These are phyloP conservation scores for Eudemis profundana DNA, from an alignment of 2,888 invertebrate genomes.

Conservation along the genomic window DNA sequence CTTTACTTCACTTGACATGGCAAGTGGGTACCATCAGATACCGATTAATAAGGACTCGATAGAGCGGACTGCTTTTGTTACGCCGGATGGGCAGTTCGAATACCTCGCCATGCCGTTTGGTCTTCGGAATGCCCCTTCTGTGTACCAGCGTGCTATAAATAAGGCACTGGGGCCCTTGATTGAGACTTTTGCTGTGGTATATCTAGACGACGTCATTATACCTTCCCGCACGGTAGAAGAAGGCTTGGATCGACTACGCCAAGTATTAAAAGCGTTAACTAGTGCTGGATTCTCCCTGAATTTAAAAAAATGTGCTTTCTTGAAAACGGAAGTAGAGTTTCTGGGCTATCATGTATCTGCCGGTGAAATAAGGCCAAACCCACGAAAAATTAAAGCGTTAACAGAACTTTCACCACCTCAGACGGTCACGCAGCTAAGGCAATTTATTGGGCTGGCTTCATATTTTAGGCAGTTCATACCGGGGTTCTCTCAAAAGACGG, in stretches of 20 bases:
- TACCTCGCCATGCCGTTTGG: too few species aligned
- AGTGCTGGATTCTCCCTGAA: constrained; percentile 4
- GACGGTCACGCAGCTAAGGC: constrained; percentile 46
- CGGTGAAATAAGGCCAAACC: constrained; percentile 49
- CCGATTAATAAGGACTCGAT: too few species aligned
- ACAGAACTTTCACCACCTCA: constrained; percentile 43
- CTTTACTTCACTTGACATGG: too few species aligned
- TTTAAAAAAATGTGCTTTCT: too few species aligned
- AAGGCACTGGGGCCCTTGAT: neutral
- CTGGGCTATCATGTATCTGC: constrained; percentile 46
- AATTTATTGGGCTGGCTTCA: constrained; percentile 49
- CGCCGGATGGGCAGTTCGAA: too few species aligned
- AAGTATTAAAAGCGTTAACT: neutral
- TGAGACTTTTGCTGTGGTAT: constrained; percentile 5
- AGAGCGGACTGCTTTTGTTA: too few species aligned
- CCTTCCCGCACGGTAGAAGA: neutral
- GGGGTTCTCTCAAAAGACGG: constrained; percentile 35
- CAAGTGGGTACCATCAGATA: too few species aligned
- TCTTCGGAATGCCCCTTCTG: too few species aligned
- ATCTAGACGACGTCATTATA: constrained; percentile 5
- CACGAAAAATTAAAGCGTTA: constrained; percentile 47
- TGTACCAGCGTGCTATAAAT: too few species aligned
- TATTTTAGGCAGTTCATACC: constrained; percentile 49
- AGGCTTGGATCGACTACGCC: constrained; percentile 5
- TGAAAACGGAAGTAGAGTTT: constrained; percentile 48